These are phyloP conservation scores for Ephestia elutella DNA, from an alignment of 1,140 invertebrate genomes.

Conservation along the genomic window DNA sequence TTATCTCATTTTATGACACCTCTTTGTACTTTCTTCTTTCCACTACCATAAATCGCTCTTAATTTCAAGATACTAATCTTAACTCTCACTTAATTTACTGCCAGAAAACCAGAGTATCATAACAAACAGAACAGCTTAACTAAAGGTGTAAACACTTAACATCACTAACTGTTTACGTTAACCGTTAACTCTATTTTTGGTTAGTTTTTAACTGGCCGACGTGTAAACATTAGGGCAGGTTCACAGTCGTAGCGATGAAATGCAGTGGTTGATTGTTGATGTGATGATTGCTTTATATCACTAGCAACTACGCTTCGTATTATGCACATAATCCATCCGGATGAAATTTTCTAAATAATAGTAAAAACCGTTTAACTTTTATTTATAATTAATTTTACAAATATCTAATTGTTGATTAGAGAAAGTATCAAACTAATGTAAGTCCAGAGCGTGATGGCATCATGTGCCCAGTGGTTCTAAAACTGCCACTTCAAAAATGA, in stretches of 20 bases:
- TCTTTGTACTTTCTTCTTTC: not conserved
- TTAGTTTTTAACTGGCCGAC: not conserved
- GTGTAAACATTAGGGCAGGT: constrained; percentile 1
- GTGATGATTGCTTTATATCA: not conserved
- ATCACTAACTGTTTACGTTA: not conserved
- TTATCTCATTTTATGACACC: not conserved
- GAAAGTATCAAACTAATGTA: not conserved
- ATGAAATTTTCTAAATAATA: no score
- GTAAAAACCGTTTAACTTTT: no score
- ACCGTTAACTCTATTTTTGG: not conserved
- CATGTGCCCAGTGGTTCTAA: no score
- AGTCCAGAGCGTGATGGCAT: no score
- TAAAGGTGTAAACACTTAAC: constrained; percentile 2
- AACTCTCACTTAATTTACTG: constrained; percentile 1
- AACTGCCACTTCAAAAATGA: no score
- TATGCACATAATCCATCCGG: no score
- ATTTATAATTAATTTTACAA: not conserved
- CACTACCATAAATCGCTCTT: not conserved
- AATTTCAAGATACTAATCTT: not conserved
- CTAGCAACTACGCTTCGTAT: no score
- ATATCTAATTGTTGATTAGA: not conserved
- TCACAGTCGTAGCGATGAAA: not conserved
- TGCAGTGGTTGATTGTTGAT: not conserved
- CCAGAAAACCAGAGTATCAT: not conserved
- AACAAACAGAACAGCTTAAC: not conserved